Evolutionary conservation across 1,140 invertebrate species (phyloP).

Genomic region (Apis dorsata): DNA sequence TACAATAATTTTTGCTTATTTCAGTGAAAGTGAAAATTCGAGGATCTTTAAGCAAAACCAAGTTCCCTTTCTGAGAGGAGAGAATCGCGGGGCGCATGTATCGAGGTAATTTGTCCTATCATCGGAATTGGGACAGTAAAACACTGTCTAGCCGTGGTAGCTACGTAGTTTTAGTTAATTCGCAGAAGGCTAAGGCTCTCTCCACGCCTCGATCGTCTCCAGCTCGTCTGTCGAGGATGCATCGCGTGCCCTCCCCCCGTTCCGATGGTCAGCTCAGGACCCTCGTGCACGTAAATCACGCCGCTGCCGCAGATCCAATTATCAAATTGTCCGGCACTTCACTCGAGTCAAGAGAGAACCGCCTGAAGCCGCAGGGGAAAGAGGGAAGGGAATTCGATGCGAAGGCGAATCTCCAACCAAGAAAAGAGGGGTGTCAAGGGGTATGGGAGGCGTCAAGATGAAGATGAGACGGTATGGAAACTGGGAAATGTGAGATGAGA

Average conservation of each 20-base stretch:
- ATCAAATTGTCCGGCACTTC: slow-evolving; percentile 75
- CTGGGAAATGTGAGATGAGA: too few species aligned
- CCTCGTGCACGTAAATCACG: slow-evolving; percentile 73
- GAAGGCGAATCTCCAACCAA: slow-evolving; percentile 9
- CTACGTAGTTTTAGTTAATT: slow-evolving; percentile 68
- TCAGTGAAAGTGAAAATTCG: too few species aligned
- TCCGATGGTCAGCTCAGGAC: slow-evolving; percentile 68
- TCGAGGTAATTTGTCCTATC: slow-evolving; percentile 30
- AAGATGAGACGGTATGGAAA: not conserved
- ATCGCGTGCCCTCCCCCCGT: slow-evolving; percentile 37
- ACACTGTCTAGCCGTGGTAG: slow-evolving; percentile 64
- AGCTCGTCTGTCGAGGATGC: slow-evolving; percentile 44
- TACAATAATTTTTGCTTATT: too few species aligned
- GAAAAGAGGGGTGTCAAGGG: not conserved
- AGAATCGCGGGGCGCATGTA: not conserved
- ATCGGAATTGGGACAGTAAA: slow-evolving; percentile 62
- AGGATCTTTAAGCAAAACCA: too few species aligned
- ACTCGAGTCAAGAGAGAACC: slow-evolving; percentile 50
- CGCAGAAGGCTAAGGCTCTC: slow-evolving; percentile 50
- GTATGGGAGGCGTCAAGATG: not conserved
- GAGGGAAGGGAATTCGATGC: slow-evolving; percentile 20
- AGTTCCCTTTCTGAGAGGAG: too few species aligned
- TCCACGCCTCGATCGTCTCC: slow-evolving; percentile 49
- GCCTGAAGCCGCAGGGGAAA: not conserved
- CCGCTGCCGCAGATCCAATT: slow-evolving; percentile 73